Evolutionary conservation across 2,797 vertebrate genomes (phyloP).

Genomic region (Labeo calbasu): DNA sequence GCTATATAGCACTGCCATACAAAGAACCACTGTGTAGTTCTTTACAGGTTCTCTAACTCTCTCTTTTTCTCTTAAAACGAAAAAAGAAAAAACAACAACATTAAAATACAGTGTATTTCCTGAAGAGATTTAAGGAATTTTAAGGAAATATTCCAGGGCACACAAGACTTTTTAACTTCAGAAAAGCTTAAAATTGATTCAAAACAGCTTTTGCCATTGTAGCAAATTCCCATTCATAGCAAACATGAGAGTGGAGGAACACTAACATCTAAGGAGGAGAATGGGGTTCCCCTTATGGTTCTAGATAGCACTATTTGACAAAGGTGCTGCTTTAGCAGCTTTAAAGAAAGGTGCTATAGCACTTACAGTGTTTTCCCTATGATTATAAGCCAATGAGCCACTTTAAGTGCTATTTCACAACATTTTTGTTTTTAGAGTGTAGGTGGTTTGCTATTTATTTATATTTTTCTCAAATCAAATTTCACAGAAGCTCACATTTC

Average conservation of each 20-base stretch:
- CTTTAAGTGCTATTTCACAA: not conserved
- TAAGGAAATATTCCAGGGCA: not conserved
- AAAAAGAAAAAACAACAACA: too few relatives aligned
- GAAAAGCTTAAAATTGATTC: not conserved
- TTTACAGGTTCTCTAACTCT: not conserved
- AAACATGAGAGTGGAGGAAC: not conserved
- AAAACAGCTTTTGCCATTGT: not conserved
- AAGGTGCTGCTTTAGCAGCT: not conserved
- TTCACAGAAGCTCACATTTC: not conserved
- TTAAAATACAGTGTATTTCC: not conserved
- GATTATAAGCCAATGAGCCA: not conserved
- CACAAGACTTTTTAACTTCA: not conserved
- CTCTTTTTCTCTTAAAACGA: not conserved
- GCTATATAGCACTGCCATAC: not conserved
- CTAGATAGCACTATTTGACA: not conserved
- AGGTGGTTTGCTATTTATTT: too few relatives aligned
- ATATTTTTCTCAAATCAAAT: not conserved
- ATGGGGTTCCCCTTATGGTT: not conserved
- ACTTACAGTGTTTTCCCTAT: not conserved
- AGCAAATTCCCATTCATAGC: not conserved
- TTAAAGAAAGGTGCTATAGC: not conserved
- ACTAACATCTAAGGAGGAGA: not conserved
- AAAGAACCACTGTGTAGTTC: not conserved
- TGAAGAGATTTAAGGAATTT: too few relatives aligned
- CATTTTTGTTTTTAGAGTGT: slow-evolving; percentile 5